A percentile compares a stretch with the other conserved stretches of the same genome.
phyloP scores from a whole-genome alignment of 2,113 vertebrate species.

The Casuarius casuarius region DNA sequence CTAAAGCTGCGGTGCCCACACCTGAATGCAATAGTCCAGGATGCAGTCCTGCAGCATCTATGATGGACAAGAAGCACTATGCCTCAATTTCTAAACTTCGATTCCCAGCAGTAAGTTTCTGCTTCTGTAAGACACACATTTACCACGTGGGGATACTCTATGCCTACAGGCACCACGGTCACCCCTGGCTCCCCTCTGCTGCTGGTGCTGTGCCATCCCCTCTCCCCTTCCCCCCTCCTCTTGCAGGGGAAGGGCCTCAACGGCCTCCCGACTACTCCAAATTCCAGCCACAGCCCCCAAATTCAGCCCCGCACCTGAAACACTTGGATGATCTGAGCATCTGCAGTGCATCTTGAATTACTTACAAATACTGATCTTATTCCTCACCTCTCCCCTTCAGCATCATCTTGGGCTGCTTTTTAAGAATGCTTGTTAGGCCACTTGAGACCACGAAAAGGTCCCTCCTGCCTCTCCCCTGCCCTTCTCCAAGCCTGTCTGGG shows the following conservation, averaged over 20 bases:
- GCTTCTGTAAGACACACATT: background rate
- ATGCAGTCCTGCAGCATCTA: background rate
- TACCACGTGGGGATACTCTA: background rate
- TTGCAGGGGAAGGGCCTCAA: too few relatives aligned
- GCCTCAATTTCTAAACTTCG: fast-evolving
- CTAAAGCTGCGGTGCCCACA: background rate
- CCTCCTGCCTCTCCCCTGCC: background rate
- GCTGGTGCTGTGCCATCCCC: background rate
- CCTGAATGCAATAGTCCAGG: background rate
- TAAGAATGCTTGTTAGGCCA: background rate
- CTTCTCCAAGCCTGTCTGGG: background rate
- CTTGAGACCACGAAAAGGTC: background rate
- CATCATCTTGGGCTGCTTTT: background rate
- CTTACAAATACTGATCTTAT: background rate
- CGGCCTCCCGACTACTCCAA: background rate
- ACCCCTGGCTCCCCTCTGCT: background rate
- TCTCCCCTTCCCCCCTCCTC: background rate
- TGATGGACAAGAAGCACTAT: background rate
- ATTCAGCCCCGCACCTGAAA: background rate
- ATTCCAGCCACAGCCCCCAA: background rate
- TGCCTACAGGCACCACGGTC: fast-evolving
- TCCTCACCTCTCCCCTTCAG: background rate
- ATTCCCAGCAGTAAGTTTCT: background rate
- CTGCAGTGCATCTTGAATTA: background rate
- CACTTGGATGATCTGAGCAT: background rate